Conservation (phyloP, 1,140 invertebrate genomes). For the Zaprionus africanus region DNA sequence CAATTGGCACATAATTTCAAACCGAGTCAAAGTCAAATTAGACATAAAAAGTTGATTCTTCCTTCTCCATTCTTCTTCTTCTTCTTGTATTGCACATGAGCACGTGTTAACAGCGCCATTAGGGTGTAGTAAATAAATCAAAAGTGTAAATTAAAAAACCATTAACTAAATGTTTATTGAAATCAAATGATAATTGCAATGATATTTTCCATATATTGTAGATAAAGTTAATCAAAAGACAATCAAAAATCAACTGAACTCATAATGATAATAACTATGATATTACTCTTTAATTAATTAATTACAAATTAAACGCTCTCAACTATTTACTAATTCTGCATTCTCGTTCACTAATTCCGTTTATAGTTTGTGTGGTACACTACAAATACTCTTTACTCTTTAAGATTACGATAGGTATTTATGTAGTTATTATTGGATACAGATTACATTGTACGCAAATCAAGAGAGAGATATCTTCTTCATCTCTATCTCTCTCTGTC, state of each 20-base stretch:
- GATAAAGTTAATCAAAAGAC: constrained; percentile 17
- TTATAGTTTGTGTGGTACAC: constrained; percentile 13
- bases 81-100: constrained; percentile 10
- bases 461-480: too few relatives aligned
- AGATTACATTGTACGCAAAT: not conserved
- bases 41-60: not conserved
- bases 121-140: constrained; percentile 12
- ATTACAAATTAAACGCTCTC: constrained; percentile 35
- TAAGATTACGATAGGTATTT: constrained; percentile 11
- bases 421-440: constrained; percentile 3
- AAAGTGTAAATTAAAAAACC: constrained; percentile 44
- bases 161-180: constrained; percentile 76
- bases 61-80: constrained; percentile 7
- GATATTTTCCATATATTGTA: constrained; percentile 13
- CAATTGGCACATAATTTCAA: constrained; percentile 74
- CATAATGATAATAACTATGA: constrained; percentile 19
- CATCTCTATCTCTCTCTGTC: not conserved
- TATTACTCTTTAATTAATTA: not conserved
- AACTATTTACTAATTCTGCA: constrained; percentile 62
- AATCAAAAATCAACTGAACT: constrained; percentile 11
- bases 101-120: constrained; percentile 11
- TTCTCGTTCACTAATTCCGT: constrained; percentile 23
- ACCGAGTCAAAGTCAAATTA: constrained; percentile 56
- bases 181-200: constrained; percentile 56
- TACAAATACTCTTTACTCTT: constrained; percentile 10